Evolutionary conservation across 2,113 vertebrate genomes (phyloP).

Genomic region (Anoplopoma fimbria): DNA sequence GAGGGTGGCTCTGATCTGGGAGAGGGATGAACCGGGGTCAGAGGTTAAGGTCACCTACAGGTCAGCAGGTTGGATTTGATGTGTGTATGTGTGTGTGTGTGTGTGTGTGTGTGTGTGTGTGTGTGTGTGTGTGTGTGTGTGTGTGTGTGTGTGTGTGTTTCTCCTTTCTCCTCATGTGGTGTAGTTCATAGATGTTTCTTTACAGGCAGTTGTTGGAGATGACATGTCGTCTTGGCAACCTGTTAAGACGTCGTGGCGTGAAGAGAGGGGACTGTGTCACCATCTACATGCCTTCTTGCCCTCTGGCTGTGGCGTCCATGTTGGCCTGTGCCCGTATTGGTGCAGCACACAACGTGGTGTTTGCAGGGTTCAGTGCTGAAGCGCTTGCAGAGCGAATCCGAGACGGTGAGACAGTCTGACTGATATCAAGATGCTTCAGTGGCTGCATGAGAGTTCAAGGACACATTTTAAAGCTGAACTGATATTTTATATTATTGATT

Average conservation of each 20-base stretch:
- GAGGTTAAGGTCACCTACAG: conserved; percentile 93
- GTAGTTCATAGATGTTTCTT: neutral
- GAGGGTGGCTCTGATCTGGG: conserved; percentile 94
- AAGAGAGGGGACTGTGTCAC: conserved; percentile 84
- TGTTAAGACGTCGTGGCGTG: conserved; percentile 82
- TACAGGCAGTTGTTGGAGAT: conserved; percentile 85
- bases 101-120: neutral
- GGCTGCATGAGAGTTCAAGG: neutral
- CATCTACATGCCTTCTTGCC: conserved; percentile 87
- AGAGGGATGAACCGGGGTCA: conserved; percentile 92
- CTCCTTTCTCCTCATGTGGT: neutral
- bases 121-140: neutral
- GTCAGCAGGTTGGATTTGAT: conserved; percentile 70
- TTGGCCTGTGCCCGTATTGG: conserved; percentile 85
- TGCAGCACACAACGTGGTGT: conserved; percentile 85
- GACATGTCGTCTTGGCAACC: conserved; percentile 85
- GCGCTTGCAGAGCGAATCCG: conserved; percentile 84
- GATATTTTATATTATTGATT: neutral
- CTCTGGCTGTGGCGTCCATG: conserved; percentile 86
- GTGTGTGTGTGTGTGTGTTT: neutral
- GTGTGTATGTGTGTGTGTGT: neutral
- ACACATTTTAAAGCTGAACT: neutral
- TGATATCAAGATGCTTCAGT: neutral
- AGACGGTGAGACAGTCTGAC: conserved; percentile 81
- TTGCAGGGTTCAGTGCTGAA: conserved; percentile 86